Conservation (phyloP, 2,113 vertebrate genomes). For the Nothoprocta perdicaria region DNA sequence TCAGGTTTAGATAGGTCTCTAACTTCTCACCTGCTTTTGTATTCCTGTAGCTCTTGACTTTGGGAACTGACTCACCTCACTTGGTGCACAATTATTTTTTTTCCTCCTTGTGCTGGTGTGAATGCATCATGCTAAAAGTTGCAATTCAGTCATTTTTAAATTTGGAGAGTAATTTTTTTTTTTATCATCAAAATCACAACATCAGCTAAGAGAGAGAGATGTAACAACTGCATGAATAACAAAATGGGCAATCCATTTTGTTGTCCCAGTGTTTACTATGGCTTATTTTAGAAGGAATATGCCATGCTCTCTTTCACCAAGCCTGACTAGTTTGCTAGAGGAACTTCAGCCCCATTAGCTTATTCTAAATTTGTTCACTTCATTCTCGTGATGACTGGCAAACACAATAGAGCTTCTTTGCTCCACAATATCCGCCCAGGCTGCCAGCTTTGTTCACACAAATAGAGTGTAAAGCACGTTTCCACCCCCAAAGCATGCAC, state of each 20-base stretch:
- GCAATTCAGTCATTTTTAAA: neutral
- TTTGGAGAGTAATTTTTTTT: neutral
- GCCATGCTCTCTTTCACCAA: constrained; percentile 9
- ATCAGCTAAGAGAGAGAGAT: neutral
- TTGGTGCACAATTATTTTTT: neutral
- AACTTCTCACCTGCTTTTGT: neutral
- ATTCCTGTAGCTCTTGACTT: neutral
- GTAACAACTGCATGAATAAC: neutral
- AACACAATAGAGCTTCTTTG: constrained; percentile 66
- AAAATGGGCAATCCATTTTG: neutral
- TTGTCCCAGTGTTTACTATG: neutral
- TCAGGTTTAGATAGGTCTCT: neutral
- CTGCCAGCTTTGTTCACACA: constrained; percentile 78
- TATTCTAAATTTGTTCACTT: constrained; percentile 67
- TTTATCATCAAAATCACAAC: neutral
- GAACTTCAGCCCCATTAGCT: constrained; percentile 44
- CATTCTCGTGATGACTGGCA: constrained; percentile 68
- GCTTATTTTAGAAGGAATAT: constrained; percentile 29
- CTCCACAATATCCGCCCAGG: constrained; percentile 70
- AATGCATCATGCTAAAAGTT: neutral
- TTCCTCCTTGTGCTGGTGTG: neutral
- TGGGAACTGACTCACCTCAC: neutral
- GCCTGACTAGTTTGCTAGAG: constrained; percentile 11
- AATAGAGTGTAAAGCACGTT: constrained; percentile 72
- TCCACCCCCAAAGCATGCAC: constrained; percentile 70